Evolutionary conservation across 2,113 vertebrate species (phyloP).

Genomic region (Xyrauchen texanus): DNA sequence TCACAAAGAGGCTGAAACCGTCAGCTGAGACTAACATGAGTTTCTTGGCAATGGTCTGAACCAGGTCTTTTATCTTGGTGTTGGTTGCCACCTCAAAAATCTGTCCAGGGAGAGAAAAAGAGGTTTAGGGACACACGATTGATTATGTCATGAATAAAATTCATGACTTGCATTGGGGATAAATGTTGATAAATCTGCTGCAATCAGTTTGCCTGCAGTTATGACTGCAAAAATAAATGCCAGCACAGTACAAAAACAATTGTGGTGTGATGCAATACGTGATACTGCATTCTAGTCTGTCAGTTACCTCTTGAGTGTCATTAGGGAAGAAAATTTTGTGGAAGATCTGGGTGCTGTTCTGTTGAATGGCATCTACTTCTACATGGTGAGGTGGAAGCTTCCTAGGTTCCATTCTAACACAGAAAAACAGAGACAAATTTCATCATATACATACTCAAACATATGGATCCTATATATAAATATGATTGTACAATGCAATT

Average conservation of each 20-base stretch:
- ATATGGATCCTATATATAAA: too few relatives aligned
- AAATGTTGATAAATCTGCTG: too few relatives aligned
- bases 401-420: conserved; percentile 82
- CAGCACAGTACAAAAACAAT: too few relatives aligned
- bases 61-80: conserved; percentile 81
- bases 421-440: conserved; percentile 16
- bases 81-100: conserved; percentile 82
- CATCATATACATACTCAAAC: too few relatives aligned
- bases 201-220: too few relatives aligned
- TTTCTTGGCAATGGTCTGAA: conserved; percentile 74
- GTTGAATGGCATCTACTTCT: conserved; percentile 88
- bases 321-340: conserved; percentile 92
- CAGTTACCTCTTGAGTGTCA: conserved; percentile 80
- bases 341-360: conserved; percentile 83
- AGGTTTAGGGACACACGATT: too few relatives aligned
- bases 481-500: not conserved
- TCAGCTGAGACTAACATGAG: conserved; percentile 83
- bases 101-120: conserved; percentile 61
- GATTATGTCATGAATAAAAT: not conserved
- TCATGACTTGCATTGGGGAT: not conserved
- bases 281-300: not conserved
- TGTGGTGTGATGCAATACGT: too few relatives aligned
- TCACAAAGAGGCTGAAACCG: conserved; percentile 93
- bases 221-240: too few relatives aligned
- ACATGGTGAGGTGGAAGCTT: conserved; percentile 90